Conservation (phyloP, 2,797 vertebrate genomes). For the Cephalopachus bancanus region DNA sequence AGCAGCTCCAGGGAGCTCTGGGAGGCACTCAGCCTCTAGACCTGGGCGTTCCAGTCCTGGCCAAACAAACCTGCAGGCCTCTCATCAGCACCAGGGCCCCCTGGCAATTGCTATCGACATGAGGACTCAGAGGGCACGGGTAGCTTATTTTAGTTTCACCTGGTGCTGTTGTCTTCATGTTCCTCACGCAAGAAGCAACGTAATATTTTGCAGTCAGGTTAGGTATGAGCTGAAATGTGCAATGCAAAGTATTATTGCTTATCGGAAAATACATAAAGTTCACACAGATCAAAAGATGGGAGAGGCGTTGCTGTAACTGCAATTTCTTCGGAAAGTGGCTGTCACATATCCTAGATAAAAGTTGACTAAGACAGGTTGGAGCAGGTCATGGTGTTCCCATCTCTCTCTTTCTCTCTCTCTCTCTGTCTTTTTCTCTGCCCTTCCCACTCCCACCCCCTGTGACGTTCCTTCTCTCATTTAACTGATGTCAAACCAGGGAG, state of each 20-base stretch:
- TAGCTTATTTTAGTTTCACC: slow-evolving; percentile 10
- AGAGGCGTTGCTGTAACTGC: neutral
- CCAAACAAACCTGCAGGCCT: neutral
- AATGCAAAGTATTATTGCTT: slow-evolving; percentile 38
- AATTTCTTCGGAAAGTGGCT: neutral
- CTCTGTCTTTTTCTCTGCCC: neutral
- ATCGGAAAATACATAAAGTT: slow-evolving; percentile 30
- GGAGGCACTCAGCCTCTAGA: neutral
- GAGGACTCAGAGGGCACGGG: neutral
- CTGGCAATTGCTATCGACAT: neutral
- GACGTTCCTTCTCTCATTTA: neutral
- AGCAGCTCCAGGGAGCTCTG: neutral
- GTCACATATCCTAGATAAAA: neutral
- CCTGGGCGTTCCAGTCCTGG: neutral
- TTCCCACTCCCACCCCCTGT: no score
- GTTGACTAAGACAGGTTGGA: neutral
- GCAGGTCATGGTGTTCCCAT: neutral
- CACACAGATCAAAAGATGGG: slow-evolving; percentile 42
- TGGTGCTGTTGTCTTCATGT: neutral
- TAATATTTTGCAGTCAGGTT: slow-evolving; percentile 10
- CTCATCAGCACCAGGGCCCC: neutral
- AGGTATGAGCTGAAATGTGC: neutral
- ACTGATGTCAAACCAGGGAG: neutral
- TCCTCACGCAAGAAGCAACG: slow-evolving; percentile 30
- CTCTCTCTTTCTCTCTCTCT: neutral